Evolutionary conservation across 2,888 invertebrate species (phyloP).

Genomic region (Venusia cambrica): DNA sequence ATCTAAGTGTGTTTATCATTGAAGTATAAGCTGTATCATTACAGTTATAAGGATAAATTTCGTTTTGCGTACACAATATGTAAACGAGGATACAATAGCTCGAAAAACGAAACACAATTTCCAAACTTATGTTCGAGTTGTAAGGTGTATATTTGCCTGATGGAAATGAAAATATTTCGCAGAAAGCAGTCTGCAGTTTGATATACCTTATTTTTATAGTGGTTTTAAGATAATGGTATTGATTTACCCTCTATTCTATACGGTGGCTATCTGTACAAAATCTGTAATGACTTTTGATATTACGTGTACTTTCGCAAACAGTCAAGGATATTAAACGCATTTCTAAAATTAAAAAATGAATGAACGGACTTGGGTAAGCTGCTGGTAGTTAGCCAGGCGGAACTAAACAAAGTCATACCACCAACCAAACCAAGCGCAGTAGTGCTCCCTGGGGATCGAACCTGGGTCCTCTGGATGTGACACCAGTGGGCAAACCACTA

Average conservation of each 20-base stretch:
- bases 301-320: constrained; percentile 17
- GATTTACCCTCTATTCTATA: constrained; percentile 65
- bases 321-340: no score
- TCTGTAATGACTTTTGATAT: constrained; percentile 50
- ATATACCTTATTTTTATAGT: constrained; percentile 73
- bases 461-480: no score
- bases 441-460: no score
- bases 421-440: no score
- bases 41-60: constrained; percentile 28
- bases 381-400: no score
- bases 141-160: constrained; percentile 24
- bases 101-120: constrained; percentile 7
- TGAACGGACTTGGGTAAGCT: no score
- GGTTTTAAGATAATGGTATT: constrained; percentile 78
- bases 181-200: constrained; percentile 53
- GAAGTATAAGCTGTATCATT: constrained; percentile 27
- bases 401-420: no score
- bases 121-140: constrained; percentile 11
- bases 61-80: constrained; percentile 15
- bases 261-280: constrained; percentile 51
- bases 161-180: constrained; percentile 37
- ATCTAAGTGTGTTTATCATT: constrained; percentile 15
- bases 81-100: constrained; percentile 18
- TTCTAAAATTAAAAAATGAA: no score
- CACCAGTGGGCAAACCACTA: no score